A percentile compares a stretch with the other conserved stretches of the same genome.
These are phyloP conservation scores for Acestrorhynchus altus DNA, from an alignment of 2,797 vertebrate genomes.

Conservation along the genomic window DNA sequence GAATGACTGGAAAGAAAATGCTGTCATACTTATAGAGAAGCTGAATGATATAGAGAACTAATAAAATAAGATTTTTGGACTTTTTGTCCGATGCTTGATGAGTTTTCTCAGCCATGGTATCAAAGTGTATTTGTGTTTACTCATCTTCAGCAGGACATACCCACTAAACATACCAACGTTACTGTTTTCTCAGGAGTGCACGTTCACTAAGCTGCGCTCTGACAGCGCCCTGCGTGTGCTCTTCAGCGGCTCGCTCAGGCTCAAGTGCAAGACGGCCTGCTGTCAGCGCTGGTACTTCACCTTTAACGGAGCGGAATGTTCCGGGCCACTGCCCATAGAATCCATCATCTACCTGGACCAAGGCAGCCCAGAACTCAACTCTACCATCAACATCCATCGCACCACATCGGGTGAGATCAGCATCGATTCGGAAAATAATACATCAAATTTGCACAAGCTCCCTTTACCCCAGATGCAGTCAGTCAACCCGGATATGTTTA, in stretches of 20 bases:
- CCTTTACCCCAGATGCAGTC: background rate
- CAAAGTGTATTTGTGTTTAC: conserved; percentile 1
- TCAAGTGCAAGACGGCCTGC: conserved; percentile 93
- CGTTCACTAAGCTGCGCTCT: conserved; percentile 92
- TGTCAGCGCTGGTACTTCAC: conserved; percentile 99
- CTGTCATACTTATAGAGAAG: too few relatives aligned
- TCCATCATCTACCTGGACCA: conserved; percentile 98
- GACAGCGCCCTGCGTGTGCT: conserved; percentile 92
- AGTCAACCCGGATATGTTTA: background rate
- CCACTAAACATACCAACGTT: background rate
- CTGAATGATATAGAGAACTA: too few relatives aligned
- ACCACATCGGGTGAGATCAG: conserved; percentile 53
- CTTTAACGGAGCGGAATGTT: conserved; percentile 96
- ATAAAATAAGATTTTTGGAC: too few relatives aligned
- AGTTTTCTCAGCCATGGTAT: too few relatives aligned
- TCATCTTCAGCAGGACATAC: conserved; percentile 3
- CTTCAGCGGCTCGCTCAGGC: conserved; percentile 93
- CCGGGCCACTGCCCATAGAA: conserved; percentile 93
- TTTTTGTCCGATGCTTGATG: too few relatives aligned
- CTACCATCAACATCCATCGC: conserved; percentile 96
- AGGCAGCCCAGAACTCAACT: conserved; percentile 96
- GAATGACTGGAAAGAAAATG: too few relatives aligned
- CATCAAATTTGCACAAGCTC: background rate
- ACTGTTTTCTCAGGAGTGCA: conserved; percentile 85
- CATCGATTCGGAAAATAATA: background rate